phyloP scores from a whole-genome alignment of 1,140 invertebrate species.

The Danaus melanippus region DNA sequence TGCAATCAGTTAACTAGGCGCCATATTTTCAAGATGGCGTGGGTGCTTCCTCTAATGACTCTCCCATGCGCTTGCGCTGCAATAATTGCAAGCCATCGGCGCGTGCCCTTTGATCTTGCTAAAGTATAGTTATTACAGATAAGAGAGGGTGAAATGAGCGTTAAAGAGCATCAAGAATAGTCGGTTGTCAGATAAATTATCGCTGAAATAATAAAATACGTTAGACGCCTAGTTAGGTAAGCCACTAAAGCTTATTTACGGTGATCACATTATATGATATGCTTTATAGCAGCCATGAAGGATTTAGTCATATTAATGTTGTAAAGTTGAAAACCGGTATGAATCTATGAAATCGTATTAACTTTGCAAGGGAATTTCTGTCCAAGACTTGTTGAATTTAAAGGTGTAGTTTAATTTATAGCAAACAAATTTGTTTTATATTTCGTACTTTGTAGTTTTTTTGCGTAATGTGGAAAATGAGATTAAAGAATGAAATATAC shows the following conservation, averaged over 20 bases:
- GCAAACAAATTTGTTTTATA: constrained; percentile 7
- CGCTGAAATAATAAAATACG: constrained; percentile 47
- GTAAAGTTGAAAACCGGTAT: constrained; percentile 11
- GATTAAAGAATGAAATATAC: constrained; percentile 3
- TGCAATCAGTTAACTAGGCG: constrained; percentile 53
- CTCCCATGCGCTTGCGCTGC: constrained; percentile 48
- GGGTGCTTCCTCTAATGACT: constrained; percentile 56
- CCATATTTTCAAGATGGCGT: constrained; percentile 45
- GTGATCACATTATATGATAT: constrained; percentile 13
- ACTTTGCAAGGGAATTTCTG: constrained; percentile 5
- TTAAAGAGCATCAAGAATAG: constrained; percentile 46
- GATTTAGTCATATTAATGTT: constrained; percentile 13
- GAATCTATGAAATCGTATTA: constrained; percentile 9
- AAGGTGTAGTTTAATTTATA: not conserved
- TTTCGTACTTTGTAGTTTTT: not conserved
- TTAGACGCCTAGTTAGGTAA: constrained; percentile 43
- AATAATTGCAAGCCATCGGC: constrained; percentile 57
- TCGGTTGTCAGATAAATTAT: constrained; percentile 40
- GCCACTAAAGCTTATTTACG: constrained; percentile 20
- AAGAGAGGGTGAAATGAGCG: constrained; percentile 53
- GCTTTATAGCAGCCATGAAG: constrained; percentile 5
- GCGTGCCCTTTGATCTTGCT: constrained; percentile 56
- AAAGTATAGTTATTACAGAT: constrained; percentile 61
- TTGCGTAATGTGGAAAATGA: constrained; percentile 1
- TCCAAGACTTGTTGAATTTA: constrained; percentile 1